phyloP scores from a whole-genome alignment of 2,113 vertebrate species.

The Ondatra zibethicus region DNA sequence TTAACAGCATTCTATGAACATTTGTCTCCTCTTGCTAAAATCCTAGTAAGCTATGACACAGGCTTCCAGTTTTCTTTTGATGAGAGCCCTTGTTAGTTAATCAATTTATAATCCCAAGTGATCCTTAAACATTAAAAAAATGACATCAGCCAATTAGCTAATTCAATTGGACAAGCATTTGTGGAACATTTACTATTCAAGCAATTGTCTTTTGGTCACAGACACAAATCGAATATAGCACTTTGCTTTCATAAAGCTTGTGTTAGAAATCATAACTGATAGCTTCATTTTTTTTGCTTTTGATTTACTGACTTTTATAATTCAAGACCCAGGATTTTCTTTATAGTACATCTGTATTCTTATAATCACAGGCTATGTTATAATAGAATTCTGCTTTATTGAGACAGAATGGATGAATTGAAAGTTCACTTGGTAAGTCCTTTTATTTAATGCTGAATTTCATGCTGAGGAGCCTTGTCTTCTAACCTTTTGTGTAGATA shows the following conservation, averaged over 20 bases:
- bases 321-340: constrained; percentile 65
- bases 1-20: constrained; percentile 67
- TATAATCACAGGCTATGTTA: constrained; percentile 52
- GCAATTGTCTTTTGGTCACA: constrained; percentile 58
- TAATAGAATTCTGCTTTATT: constrained; percentile 72
- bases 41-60: constrained; percentile 49
- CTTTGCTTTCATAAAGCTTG: constrained; percentile 53
- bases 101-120: constrained; percentile 70
- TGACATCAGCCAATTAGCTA: constrained; percentile 70
- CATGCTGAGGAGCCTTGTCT: constrained; percentile 69
- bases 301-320: constrained; percentile 60
- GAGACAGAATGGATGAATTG: constrained; percentile 61
- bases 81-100: constrained; percentile 66
- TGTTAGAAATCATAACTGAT: constrained; percentile 42
- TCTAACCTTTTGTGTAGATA: constrained; percentile 73
- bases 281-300: constrained; percentile 55
- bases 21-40: constrained; percentile 44
- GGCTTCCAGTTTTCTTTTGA: constrained; percentile 48
- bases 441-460: constrained; percentile 75
- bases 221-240: constrained; percentile 51
- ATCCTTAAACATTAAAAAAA: constrained; percentile 71
- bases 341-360: constrained; percentile 48
- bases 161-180: constrained; percentile 70
- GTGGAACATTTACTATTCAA: constrained; percentile 56
- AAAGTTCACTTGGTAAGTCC: constrained; percentile 63